These are phyloP conservation scores for Carcharodon carcharias DNA, from an alignment of 2,797 vertebrate species.

Conservation along the genomic window DNA sequence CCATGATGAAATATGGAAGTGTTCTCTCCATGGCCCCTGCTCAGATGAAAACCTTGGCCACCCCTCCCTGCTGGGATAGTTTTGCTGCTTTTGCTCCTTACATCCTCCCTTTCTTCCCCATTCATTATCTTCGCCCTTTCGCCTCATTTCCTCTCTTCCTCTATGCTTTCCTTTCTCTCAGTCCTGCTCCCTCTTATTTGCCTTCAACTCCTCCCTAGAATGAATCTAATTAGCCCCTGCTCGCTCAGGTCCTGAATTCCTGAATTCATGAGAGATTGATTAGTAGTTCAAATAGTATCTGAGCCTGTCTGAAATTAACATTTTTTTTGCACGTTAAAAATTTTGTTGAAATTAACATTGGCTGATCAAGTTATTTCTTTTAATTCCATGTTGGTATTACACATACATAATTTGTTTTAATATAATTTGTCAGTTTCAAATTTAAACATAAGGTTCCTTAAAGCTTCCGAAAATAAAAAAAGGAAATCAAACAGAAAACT, in stretches of 20 bases:
- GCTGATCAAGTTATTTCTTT: neutral
- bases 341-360: conserved; percentile 1
- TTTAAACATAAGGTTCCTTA: neutral
- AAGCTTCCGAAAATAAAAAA: neutral
- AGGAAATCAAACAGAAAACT: neutral
- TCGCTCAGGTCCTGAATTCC: neutral
- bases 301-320: neutral
- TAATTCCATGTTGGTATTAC: neutral
- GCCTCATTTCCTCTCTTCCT: neutral
- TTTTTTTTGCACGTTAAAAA: neutral
- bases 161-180: neutral
- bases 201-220: neutral
- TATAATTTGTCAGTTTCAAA: neutral
- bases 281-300: neutral
- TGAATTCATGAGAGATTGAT: neutral
- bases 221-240: neutral
- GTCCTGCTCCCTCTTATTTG: too few species aligned
- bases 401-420: neutral
- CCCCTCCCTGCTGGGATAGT: neutral
- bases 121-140: neutral
- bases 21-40: neutral
- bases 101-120: neutral
- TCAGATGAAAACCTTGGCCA: neutral
- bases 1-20: neutral
- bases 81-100: neutral